Base-by-base conservation (phyloP, 2,797 vertebrate genomes). In the Ctenosaura bakeri region DNA sequence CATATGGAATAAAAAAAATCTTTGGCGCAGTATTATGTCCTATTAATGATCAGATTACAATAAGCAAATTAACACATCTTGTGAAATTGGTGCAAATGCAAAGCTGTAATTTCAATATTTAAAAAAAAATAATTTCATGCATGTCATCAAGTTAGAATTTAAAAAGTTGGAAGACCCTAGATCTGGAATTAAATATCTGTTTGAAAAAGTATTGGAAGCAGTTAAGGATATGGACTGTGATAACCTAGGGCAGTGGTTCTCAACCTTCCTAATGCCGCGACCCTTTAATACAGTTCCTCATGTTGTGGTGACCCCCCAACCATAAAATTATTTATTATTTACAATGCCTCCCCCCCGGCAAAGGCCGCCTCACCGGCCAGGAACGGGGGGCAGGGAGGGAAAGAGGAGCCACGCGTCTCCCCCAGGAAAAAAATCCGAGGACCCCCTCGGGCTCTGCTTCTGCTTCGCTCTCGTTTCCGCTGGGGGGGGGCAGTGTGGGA, bases 131-230 rank as follows among this genome's bases (percentile, higher is more conserved):
- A n/a, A 22, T 82, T 35, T 50, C 46, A 20, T n/a, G 29, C 38
- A 52, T 69, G 42, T n/a, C 50, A 73, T 46, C n/a, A 10, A 54
- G 69, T 73, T 71, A 52, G 29, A 71, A 73, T 22, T 50, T 52
- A 73, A 73, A 52, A 69, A 85, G 73, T 73, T 85, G 46, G 52
- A 85, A 35, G 20, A n/a, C 66, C 66, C 84, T 85, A 54, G 50
- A 78, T 46, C 46, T 50, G 24, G 42, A 42, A 50, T 78, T 50
- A 26, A 13, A 50, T 26, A 52, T 66, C 3, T 29, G 26, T 78
- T 78, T 13, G 42, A 50, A 24, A 6, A 29, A 50, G 24, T 78
- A 50, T 78, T 26, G 9, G 46, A 50, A 78, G 10, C 9, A 50
- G 24, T 29, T 46, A 77, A 9, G 10, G 46, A 50, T 29, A 9